Conservation (phyloP, 1,140 invertebrate species). For the Protaetia brevitarsis region DNA sequence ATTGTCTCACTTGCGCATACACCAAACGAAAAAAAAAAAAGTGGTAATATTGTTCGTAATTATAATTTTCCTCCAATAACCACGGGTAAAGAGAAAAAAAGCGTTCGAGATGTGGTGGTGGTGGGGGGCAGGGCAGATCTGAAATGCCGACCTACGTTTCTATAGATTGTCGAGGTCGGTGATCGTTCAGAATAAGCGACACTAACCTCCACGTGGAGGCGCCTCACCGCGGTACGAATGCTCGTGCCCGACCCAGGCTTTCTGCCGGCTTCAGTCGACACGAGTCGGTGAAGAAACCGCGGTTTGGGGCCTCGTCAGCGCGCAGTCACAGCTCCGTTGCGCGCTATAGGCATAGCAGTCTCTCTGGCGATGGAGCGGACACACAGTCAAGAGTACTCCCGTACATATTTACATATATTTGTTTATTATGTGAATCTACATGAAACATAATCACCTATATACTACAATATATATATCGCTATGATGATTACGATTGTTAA, state of each 20-base stretch:
- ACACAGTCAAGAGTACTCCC: too few species aligned
- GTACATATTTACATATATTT: too few species aligned
- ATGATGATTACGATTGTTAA: too few species aligned
- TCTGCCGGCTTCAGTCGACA: slow-evolving; percentile 20
- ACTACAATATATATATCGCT: too few species aligned
- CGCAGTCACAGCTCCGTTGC: slow-evolving; percentile 38
- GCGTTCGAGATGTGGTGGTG: not conserved
- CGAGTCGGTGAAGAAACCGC: slow-evolving; percentile 31
- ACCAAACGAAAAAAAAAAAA: too few species aligned
- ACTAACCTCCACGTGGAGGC: slow-evolving; percentile 49
- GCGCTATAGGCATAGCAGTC: slow-evolving; percentile 30
- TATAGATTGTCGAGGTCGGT: slow-evolving; percentile 51
- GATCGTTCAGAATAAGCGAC: slow-evolving; percentile 47
- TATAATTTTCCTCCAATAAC: not conserved
- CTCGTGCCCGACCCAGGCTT: slow-evolving; percentile 37
- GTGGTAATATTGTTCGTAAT: too few species aligned
- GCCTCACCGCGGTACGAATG: slow-evolving; percentile 41
- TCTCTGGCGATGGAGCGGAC: too few species aligned
- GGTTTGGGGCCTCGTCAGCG: slow-evolving; percentile 41
- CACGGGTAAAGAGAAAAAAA: not conserved
- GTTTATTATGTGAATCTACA: too few species aligned
- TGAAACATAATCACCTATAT: too few species aligned
- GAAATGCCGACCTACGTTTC: slow-evolving; percentile 46
- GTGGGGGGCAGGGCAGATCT: slow-evolving; percentile 25
- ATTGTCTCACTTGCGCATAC: too few species aligned